phyloP scores from a whole-genome alignment of 2,113 vertebrate species.

The Sclerurus mexicanus region DNA sequence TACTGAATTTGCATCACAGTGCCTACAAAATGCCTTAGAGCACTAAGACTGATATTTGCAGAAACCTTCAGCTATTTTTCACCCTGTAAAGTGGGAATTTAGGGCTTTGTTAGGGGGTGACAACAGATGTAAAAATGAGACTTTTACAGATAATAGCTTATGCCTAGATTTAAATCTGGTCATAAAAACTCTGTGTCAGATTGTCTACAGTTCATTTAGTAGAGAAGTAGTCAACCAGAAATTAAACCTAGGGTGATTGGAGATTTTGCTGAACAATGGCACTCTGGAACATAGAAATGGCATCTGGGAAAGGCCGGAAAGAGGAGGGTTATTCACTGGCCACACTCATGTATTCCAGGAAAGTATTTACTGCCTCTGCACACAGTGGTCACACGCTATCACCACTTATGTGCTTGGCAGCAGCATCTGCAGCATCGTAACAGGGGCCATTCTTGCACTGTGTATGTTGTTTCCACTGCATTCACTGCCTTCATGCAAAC shows the following conservation, averaged over 20 bases:
- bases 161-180: not conserved
- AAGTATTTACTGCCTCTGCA: not conserved
- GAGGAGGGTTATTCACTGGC: rapidly evolving
- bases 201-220: not conserved
- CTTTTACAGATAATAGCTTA: not conserved
- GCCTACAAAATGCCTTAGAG: not conserved
- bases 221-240: not conserved
- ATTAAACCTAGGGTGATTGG: not conserved
- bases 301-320: not conserved
- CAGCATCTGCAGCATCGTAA: not conserved
- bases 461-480: rapidly evolving
- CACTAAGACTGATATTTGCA: not conserved
- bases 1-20: not conserved
- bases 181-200: not conserved
- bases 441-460: not conserved
- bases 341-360: not conserved
- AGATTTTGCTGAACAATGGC: not conserved
- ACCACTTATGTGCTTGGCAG: not conserved
- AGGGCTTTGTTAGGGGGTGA: not conserved
- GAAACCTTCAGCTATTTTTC: not conserved
- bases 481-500: not conserved
- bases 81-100: not conserved
- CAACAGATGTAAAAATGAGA: not conserved
- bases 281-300: not conserved
- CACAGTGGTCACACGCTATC: rapidly evolving